Conservation (phyloP, 1,140 invertebrate genomes). For the Contarinia nasturtii region DNA sequence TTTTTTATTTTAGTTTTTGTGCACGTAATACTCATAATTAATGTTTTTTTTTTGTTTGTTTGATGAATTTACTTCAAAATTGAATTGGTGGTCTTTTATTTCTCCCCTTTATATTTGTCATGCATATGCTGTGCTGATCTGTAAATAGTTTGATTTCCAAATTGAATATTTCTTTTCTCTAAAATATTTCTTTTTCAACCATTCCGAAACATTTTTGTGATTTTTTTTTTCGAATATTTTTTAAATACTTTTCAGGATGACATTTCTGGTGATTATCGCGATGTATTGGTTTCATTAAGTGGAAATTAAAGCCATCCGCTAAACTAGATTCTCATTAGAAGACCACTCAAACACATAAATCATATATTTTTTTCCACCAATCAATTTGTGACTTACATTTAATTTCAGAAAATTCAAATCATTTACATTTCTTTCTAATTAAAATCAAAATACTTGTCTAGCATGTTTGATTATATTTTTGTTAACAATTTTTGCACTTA, state of each 20-base stretch:
- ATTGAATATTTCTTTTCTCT: neutral
- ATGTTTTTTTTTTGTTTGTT: neutral
- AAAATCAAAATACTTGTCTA: no score
- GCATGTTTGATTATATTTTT: no score
- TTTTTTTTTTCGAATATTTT: neutral
- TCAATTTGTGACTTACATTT: no score
- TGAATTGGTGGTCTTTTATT: neutral
- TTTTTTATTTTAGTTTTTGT: neutral
- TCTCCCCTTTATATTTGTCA: neutral
- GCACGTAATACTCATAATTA: neutral
- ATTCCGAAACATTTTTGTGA: neutral
- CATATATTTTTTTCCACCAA: no score
- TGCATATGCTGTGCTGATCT: neutral
- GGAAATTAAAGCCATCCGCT: neutral
- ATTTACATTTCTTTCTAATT: no score
- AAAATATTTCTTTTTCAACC: neutral
- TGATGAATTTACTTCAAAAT: neutral
- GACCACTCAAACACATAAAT: neutral
- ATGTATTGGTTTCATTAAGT: conserved; percentile 37
- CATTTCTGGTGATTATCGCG: conserved; percentile 47
- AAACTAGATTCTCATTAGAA: neutral
- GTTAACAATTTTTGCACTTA: no score
- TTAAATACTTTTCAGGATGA: conserved; percentile 36
- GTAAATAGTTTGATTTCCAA: neutral
- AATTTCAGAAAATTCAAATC: no score